Conservation (phyloP, 2,888 invertebrate species). For the Hirudinaria manillensis region DNA sequence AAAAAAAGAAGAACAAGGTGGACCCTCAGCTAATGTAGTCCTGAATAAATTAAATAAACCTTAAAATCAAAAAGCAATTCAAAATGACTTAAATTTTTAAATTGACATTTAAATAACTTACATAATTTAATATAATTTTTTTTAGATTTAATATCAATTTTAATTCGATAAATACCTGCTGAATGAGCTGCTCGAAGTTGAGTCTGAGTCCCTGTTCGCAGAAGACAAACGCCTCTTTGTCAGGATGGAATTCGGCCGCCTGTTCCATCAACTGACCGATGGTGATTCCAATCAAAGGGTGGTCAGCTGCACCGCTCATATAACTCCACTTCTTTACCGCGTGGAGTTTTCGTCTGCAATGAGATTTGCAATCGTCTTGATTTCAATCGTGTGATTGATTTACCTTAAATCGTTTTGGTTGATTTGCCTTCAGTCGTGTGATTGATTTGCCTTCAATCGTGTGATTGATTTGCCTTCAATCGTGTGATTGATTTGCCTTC, state of each 20-base stretch:
- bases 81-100: constrained; percentile 17
- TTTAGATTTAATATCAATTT: too few species aligned
- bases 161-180: constrained; percentile 43
- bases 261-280: constrained; percentile 48
- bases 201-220: constrained; percentile 41
- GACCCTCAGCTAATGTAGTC: not conserved
- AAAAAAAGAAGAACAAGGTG: not conserved
- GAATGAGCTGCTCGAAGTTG: constrained; percentile 47
- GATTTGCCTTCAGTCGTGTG: too few species aligned
- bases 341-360: constrained; percentile 4
- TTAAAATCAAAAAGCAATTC: too few species aligned
- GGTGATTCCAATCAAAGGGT: constrained; percentile 47
- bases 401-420: too few species aligned
- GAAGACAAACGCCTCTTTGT: constrained; percentile 49
- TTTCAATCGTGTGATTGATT: too few species aligned
- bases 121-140: too few species aligned
- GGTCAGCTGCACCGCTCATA: constrained; percentile 43
- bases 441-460: too few species aligned
- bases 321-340: constrained; percentile 44
- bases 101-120: too few species aligned
- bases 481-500: too few species aligned
- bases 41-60: not conserved
- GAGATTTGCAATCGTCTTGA: not conserved
- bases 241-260: constrained; percentile 44
- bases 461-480: too few species aligned